Conservation (phyloP, 2,888 invertebrate genomes). For the Lasiommata megera region DNA sequence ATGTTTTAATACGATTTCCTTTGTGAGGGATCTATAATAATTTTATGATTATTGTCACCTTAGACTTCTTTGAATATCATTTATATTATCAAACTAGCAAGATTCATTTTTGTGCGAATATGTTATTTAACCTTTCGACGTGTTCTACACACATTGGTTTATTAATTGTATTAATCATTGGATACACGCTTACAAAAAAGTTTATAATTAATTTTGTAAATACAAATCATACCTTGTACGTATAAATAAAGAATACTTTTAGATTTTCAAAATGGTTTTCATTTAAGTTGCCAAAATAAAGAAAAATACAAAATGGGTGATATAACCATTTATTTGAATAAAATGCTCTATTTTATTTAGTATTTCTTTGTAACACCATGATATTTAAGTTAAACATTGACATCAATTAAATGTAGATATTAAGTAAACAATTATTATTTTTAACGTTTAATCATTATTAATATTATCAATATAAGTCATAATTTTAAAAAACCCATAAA, state of each 20-base stretch:
- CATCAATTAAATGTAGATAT: constrained; percentile 63
- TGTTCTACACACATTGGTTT: no score
- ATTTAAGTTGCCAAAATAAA: constrained; percentile 7
- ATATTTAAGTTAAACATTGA: constrained; percentile 70
- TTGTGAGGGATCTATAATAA: no score
- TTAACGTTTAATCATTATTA: constrained; percentile 44
- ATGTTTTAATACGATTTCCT: no score
- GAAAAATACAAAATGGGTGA: constrained; percentile 53
- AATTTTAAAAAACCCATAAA: constrained; percentile 60
- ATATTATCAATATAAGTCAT: constrained; percentile 48
- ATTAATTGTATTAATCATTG: no score
- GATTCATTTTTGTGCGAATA: no score
- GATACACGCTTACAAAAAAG: no score
- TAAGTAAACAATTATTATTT: constrained; percentile 57
- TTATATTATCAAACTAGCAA: no score
- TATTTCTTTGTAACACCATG: constrained; percentile 79
- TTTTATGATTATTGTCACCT: no score
- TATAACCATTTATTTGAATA: constrained; percentile 79
- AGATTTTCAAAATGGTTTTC: neutral
- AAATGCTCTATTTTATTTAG: constrained; percentile 76
- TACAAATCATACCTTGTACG: neutral
- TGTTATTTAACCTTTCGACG: no score
- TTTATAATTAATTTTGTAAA: neutral
- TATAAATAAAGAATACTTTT: neutral
- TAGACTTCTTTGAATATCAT: no score